Conservation (phyloP, 2,113 vertebrate species). For the Oostethus manadensis region DNA sequence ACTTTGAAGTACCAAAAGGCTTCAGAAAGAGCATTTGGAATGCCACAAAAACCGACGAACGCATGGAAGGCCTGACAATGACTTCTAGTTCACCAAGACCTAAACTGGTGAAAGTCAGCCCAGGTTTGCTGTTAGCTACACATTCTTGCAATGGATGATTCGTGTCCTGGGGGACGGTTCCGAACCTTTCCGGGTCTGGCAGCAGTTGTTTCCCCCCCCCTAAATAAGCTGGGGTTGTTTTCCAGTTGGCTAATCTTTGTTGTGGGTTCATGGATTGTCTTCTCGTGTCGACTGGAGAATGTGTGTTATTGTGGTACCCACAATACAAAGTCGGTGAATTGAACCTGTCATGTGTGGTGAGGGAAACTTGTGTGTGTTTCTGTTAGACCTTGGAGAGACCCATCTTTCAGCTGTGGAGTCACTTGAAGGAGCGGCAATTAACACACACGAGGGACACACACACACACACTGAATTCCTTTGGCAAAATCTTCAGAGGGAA, state of each 20-base stretch:
- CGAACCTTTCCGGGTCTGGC: background rate
- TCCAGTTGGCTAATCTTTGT: background rate
- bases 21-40: no score
- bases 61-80: no score
- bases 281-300: background rate
- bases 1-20: no score
- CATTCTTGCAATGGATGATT: background rate
- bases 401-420: constrained; percentile 59
- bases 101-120: no score
- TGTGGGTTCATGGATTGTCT: background rate
- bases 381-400: background rate
- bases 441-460: constrained; percentile 63
- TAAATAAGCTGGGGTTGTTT: background rate
- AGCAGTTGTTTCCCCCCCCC: background rate
- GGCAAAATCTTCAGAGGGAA: constrained; percentile 34
- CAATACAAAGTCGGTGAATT: no score
- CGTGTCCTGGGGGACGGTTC: background rate
- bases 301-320: no score
- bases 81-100: no score
- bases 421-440: constrained; percentile 71
- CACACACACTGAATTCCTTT: constrained; percentile 55
- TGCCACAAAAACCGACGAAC: no score
- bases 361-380: no score
- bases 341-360: no score
- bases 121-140: background rate